These are phyloP conservation scores for Dasyornis broadbenti DNA, from an alignment of 2,113 vertebrate genomes.

Conservation along the genomic window DNA sequence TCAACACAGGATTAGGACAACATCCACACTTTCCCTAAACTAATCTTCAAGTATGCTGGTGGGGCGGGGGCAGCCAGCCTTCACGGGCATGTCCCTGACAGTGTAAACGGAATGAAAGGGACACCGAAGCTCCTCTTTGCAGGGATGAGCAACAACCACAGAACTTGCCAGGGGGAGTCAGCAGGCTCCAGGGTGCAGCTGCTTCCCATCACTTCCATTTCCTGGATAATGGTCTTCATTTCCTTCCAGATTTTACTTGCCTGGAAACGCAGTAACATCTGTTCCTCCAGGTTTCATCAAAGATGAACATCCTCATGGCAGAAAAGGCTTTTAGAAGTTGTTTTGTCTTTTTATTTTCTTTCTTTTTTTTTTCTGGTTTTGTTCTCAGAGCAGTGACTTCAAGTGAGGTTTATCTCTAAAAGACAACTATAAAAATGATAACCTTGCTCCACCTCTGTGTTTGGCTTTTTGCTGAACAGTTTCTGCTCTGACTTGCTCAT, in stretches of 20 bases:
- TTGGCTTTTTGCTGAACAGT: neutral
- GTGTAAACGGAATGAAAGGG: neutral
- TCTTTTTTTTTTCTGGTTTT: neutral
- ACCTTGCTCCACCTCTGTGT: neutral
- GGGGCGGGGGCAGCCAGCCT: neutral
- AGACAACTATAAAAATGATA: neutral
- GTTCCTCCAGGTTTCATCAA: neutral
- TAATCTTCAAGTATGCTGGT: neutral
- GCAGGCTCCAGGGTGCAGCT: neutral
- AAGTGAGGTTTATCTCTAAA: neutral
- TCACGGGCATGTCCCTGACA: neutral
- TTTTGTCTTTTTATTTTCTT: too few relatives aligned
- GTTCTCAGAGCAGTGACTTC: neutral
- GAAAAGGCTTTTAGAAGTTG: neutral
- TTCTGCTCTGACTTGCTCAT: neutral
- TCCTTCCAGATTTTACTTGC: conserved; percentile 5
- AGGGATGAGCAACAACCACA: neutral
- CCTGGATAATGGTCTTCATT: conserved; percentile 6
- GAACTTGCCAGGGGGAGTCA: neutral
- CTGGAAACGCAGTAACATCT: conserved; percentile 2
- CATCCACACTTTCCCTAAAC: neutral
- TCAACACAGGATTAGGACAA: neutral
- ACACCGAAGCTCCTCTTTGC: fast-evolving
- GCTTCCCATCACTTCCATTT: conserved; percentile 10
- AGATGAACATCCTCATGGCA: neutral